These are phyloP conservation scores for Apostichopus californicus DNA, from an alignment of 35 echinoderm and acorn worm genomes.

Conservation along the genomic window DNA sequence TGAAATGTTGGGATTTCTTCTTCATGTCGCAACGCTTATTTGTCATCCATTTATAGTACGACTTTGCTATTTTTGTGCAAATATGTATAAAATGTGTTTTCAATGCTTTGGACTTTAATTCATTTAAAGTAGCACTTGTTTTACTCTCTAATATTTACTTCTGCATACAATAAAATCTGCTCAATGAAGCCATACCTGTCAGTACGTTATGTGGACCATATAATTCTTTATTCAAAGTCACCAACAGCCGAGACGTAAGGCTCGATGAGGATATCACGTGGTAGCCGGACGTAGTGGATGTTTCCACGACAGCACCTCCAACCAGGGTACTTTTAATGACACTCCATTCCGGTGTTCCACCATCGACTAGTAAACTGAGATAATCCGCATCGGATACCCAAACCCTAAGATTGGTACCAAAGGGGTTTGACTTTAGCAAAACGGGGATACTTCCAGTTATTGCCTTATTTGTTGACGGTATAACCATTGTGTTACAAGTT, in stretches of 20 bases:
- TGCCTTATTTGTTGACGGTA: background rate
- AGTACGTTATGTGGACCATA: background rate
- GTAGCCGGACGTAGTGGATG: background rate
- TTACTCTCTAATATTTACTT: no score
- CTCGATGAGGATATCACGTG: slow-evolving; percentile 2
- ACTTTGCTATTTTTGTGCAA: no score
- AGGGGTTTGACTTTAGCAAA: background rate
- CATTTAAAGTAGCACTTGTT: no score
- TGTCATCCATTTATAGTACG: no score
- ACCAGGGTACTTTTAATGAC: background rate
- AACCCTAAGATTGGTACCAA: background rate
- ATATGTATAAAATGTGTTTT: no score
- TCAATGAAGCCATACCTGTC: background rate
- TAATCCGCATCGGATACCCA: background rate
- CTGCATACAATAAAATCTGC: no score
- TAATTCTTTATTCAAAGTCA: background rate
- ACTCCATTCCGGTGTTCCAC: background rate
- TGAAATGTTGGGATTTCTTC: no score
- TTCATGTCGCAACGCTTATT: no score
- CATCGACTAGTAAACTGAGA: background rate
- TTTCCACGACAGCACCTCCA: background rate
- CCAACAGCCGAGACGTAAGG: background rate
- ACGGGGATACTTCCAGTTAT: background rate
- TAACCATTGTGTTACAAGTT: background rate
- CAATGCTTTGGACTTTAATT: no score